phyloP scores from a whole-genome alignment of 1,140 invertebrate species.

The Caenorhabditis latens region DNA sequence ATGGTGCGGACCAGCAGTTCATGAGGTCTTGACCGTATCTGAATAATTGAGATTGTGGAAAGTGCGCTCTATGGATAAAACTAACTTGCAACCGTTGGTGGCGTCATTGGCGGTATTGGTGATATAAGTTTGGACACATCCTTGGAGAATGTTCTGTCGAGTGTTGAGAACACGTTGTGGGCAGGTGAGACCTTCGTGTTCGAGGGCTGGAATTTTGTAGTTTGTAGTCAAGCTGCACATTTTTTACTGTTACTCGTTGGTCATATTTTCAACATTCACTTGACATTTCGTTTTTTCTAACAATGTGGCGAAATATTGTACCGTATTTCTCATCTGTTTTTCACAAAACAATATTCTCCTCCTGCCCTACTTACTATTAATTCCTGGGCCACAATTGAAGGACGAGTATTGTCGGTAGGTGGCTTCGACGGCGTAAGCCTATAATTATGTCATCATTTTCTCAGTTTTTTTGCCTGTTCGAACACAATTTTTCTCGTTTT shows the following conservation, averaged over 20 bases:
- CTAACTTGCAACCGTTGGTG: conserved; percentile 54
- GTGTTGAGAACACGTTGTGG: conserved; percentile 55
- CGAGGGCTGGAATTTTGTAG: conserved; percentile 45
- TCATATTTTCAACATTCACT: no score
- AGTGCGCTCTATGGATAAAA: not conserved
- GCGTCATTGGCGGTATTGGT: conserved; percentile 39
- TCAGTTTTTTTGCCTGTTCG: not conserved
- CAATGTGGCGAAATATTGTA: no score
- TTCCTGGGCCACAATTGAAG: conserved; percentile 62
- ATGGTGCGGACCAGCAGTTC: conserved; percentile 63
- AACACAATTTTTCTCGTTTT: not conserved
- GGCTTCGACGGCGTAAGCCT: conserved; percentile 48
- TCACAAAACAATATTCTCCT: not conserved
- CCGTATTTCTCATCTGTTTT: no score
- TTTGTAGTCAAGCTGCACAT: not conserved
- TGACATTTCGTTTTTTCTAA: no score
- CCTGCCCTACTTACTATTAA: conserved; percentile 46
- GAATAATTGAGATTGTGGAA: not conserved
- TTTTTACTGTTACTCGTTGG: not conserved
- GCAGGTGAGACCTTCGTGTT: conserved; percentile 56
- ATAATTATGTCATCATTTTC: not conserved
- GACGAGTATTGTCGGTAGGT: conserved; percentile 44
- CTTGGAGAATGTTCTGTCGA: conserved; percentile 41
- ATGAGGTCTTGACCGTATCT: conserved; percentile 59
- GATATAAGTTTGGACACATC: conserved; percentile 53